Base-by-base conservation (phyloP, 2,888 invertebrate species). In the Desoria tigrina region DNA sequence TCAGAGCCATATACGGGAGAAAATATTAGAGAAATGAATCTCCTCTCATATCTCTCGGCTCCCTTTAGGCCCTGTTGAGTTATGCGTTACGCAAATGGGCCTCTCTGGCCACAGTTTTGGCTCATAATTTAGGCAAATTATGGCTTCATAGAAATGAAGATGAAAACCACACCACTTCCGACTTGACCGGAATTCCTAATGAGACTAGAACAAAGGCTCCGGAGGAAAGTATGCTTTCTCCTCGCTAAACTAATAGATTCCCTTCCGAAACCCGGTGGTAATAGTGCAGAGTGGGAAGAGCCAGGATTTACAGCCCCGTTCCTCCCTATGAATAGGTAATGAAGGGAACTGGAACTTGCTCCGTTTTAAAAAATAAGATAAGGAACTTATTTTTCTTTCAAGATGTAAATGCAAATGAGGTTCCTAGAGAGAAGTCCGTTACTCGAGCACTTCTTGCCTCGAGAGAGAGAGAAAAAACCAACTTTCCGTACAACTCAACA, bases 131-230 rank as follows among this genome's bases (percentile, higher is more conserved):
- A 57, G n/a, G 23, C 57, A 57, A 57, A 57, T 57, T 57, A 57
- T 57, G 42, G 57, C 57, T 42, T 57, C 57, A 57, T 57, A 42
- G 42, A 57, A 57, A 37, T 57, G 42, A 57, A 57, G 57, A 57
- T 57, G 57, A 57, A 57, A 57, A 26, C 57, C 57, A 57, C 57
- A 14, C 6, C 23, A 32, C 11, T 37, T 28, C 42, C 14, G 7
- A 42, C 57, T 42, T 24, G 18, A 3, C 23, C 42, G 6, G 57
- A 39, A 57, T 57, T 55, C 55, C 14, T 18, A 51, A 28, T 54
- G 3, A 32, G 54, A 4, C 32, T 32, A 4, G 32, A 7, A 32
- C 32, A 32, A 32, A 32, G 6, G 6, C 11, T 32, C 32, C 32
- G 32, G 11, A 32, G n/a, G n/a, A n/a, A n/a, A n/a, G n/a, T n/a